Base-by-base conservation (phyloP, 2,888 invertebrate genomes). In the Desoria tigrina region DNA sequence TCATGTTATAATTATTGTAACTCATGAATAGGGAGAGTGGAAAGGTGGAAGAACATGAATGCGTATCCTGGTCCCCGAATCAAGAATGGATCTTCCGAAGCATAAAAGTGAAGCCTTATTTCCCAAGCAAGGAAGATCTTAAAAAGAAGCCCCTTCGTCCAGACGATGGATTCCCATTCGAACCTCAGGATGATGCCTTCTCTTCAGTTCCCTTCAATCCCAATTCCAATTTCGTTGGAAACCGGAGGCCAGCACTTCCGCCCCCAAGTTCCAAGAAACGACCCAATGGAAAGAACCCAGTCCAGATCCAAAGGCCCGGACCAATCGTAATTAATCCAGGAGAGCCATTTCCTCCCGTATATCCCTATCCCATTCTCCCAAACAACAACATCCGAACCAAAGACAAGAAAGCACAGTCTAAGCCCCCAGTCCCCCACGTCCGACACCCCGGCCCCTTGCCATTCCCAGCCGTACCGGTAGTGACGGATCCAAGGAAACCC, bases 11-110 rank as follows among this genome's bases (percentile, higher is more conserved):
- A 32, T 7, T 32, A 11, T 32, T 32, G 32, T 32, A 32, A 32
- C n/a, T n/a, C n/a, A n/a, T n/a, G n/a, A n/a, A n/a, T 28, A 72
- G 69, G n/a, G 68, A 72, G 7, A 68, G 21, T 27, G 66, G 66
- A 1, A 72, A 68, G 42, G 72, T 70, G 3, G 69, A 72, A 2
- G 70, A 72, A 32, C 69, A 72, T 45, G 72, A 72, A 9, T 72
- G 72, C n/a, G 66, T 72, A 1, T 42, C 69, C 21, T 72, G 69
- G 69, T 68, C 68, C 2, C 72, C 72, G 27, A 72, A 72, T 37
- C 72, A 72, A 37, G 72, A 72, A 37, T 72, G 72, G 72, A 68
- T 69, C 57, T 72, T 72, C 39, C 55, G 69, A 16, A 66, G 69
- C 1, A 72, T 72, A 2, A 69, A 72, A 69, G 68, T 72, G 1